Base-by-base conservation (phyloP, 2,888 invertebrate genomes). In the Yponomeuta evonymella region DNA sequence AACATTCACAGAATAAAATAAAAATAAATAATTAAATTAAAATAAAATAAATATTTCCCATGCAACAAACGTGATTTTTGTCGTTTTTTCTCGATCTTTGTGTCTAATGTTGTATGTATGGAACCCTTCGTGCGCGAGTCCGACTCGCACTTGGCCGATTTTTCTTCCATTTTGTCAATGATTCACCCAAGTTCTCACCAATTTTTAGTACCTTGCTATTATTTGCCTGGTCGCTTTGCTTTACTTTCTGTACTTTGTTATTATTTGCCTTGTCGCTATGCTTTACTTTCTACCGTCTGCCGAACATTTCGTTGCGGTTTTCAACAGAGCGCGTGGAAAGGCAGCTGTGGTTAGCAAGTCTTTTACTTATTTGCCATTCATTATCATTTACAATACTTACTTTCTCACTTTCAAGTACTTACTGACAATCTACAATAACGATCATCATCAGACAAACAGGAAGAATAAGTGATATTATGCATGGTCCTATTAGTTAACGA, bases 271-370 rank as follows among this genome's bases (percentile, higher is more conserved):
- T 58, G 51, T 15, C 51, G 15, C 15, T 58, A 58, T 58, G 15
- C 51, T 58, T 58, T 58, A 58, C 51, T 58, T 58, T 58, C 51
- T 58, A 12, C 12, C 65, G 29, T 65, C 65, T 65, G n/a, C 29
- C 30, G 65, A 43, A 12, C 65, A 65, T 30, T 65, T 65, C 33
- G 65, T 65, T 65, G 65, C 65, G 65, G 65, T 65, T 65, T 65
- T 33, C 65, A 65, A 30, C 51, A 65, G n/a, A 65, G n/a, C 65
- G n/a, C 23, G 3, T 29, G 29, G 51, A 58, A 58, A 3, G 51
- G 15, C 51, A 58, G 51, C 15, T 12, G 51, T 8, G 51, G 51
- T 58, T 58, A 58, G 15, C 51, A 58, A 58, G 51, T 58, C 51
- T 58, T 58, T 58, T 58, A 58, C 51, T 58, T 58, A 58, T 58